These are phyloP conservation scores for Reinhardtius hippoglossoides DNA, from an alignment of 2,113 vertebrate species.

Conservation along the genomic window DNA sequence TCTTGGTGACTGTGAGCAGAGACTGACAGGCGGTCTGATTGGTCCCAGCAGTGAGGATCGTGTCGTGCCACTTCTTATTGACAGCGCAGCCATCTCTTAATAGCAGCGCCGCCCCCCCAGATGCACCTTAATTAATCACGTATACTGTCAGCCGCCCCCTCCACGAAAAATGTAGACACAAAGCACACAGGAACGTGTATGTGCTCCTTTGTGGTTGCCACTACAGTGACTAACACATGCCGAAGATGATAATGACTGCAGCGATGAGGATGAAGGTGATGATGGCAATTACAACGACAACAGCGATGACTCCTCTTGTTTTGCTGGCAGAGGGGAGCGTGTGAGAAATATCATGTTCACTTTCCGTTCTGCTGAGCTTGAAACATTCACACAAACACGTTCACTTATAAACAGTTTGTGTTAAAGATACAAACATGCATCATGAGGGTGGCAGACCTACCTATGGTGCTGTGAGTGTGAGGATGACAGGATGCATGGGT, in stretches of 20 bases:
- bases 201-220: conserved; percentile 25
- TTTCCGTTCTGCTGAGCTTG: background rate
- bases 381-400: background rate
- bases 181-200: background rate
- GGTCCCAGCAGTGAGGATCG: conserved; percentile 77
- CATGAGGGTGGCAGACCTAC: conserved; percentile 52
- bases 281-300: conserved; percentile 24
- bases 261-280: conserved; percentile 55
- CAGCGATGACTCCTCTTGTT: conserved; percentile 60
- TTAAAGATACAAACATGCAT: background rate
- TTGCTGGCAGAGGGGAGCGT: conserved; percentile 7
- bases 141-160: conserved; percentile 46
- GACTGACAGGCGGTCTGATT: conserved; percentile 80
- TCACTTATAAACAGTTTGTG: background rate
- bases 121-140: conserved; percentile 79
- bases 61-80: conserved; percentile 79
- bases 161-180: conserved; percentile 7
- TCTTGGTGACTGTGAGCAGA: conserved; percentile 42
- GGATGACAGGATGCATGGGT: conserved; percentile 43
- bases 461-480: conserved; percentile 53
- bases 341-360: conserved; percentile 8
- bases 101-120: conserved; percentile 38
- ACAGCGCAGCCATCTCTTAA: conserved; percentile 73
- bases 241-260: conserved; percentile 42
- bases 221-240: conserved; percentile 39